These are phyloP conservation scores for Petrocephalus schoutedeni DNA, from an alignment of 2,797 vertebrate species.

Conservation along the genomic window DNA sequence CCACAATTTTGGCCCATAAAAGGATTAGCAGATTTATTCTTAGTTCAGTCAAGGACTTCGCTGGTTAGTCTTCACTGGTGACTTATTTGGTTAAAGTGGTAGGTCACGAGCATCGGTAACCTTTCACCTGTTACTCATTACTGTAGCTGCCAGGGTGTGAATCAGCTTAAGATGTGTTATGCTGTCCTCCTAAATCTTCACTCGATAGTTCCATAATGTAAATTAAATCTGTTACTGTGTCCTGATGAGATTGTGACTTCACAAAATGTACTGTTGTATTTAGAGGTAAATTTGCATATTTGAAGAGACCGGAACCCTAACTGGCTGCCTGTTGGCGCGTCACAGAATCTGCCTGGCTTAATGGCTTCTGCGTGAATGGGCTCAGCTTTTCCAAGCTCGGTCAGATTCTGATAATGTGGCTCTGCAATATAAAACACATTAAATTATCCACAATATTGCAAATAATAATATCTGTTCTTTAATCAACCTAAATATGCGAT, in stretches of 20 bases:
- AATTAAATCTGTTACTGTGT: background rate
- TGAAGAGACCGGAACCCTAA: background rate
- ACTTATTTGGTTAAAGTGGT: background rate
- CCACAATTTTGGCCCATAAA: background rate
- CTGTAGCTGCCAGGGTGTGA: background rate
- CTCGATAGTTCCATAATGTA: background rate
- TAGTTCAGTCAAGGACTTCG: background rate
- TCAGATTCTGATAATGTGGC: background rate
- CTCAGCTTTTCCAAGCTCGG: background rate
- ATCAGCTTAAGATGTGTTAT: background rate
- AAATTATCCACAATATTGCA: background rate
- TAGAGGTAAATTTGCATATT: background rate
- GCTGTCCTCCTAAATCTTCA: background rate
- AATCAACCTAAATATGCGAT: conserved; percentile 3
- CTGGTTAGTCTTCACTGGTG: background rate
- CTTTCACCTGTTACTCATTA: background rate
- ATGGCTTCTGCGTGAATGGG: background rate
- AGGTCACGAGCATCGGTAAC: background rate
- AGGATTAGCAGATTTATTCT: background rate
- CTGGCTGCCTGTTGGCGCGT: background rate
- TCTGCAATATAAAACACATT: background rate
- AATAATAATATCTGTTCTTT: background rate
- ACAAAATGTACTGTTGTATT: background rate
- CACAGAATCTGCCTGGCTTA: background rate
- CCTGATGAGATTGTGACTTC: background rate